Base-by-base conservation (phyloP, 2,888 invertebrate species). In the Drosophila fungiperda region DNA sequence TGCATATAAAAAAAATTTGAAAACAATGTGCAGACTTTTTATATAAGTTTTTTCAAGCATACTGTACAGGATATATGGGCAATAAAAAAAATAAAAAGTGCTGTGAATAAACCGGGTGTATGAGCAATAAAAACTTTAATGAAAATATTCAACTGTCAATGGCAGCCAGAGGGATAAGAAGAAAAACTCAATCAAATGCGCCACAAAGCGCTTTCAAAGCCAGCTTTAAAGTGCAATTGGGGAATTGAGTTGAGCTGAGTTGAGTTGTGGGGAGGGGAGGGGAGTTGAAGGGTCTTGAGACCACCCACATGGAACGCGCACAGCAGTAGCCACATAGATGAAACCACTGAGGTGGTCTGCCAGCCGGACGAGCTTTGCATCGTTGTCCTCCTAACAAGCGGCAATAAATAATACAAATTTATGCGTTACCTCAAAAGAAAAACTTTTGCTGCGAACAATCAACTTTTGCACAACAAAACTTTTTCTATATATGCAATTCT, bases 341-440 rank as follows among this genome's bases (percentile, higher is more conserved):
- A 11, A 40, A 49, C 58, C 38, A 36, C 40, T 20, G 50, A 36
- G 45, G 45, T 45, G 45, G 45, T 12, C 12, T 20, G 20, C 45
- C 45, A 15, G 20, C 7, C 20, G 12, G 54, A 33, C 29, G 29
- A 29, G 29, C 29, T 33, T 7, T 49, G 38, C 40, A 35, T 7
- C n/a, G 20, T 40, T 23, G 65, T n/a, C 58, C 40, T 57, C 48
- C 48, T 67, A 66, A 75, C 77, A 66, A 79, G 69, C 69, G 65
- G 75, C 76, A 77, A 78, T 78, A 78, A 72, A 89, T 85, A 89
- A 85, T 82, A 87, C 52, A 89, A 87, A 89, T 85, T 87, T 87
- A 89, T 85, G 77, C 77, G 68, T 64, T 71, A 63, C 68, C 85
- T 73, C 64, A 81, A 83, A 81, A 73, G 63, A 66, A 76, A 70